phyloP scores from a whole-genome alignment of 1,140 invertebrate genomes.

The Solenopsis fugax region DNA sequence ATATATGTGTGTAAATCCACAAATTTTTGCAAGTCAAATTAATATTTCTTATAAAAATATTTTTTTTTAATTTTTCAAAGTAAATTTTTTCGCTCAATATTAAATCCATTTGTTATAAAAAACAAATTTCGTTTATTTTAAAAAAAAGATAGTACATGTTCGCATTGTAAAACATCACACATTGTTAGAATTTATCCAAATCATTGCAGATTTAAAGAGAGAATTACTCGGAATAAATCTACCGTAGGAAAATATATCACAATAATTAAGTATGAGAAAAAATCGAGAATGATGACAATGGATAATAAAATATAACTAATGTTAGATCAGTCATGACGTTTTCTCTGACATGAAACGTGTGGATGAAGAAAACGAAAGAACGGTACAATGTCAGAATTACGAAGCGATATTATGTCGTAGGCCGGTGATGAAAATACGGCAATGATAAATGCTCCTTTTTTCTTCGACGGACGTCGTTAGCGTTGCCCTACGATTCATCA shows the following conservation, averaged over 20 bases:
- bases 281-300: not conserved
- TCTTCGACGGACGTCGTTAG: constrained; percentile 35
- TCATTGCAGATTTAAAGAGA: not conserved
- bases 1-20: not conserved
- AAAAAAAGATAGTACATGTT: too few species aligned
- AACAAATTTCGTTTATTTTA: not conserved
- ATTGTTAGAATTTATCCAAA: not conserved
- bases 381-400: constrained; percentile 50
- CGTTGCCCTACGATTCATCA: constrained; percentile 69
- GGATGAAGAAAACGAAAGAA: constrained; percentile 19
- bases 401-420: constrained; percentile 30
- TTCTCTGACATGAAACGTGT: not conserved
- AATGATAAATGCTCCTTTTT: constrained; percentile 73
- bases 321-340: constrained; percentile 4
- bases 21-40: not conserved
- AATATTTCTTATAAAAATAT: not conserved
- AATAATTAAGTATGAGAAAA: not conserved
- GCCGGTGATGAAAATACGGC: constrained; percentile 65
- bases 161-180: too few species aligned
- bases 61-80: not conserved
- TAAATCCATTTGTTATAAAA: not conserved
- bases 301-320: constrained; percentile 14
- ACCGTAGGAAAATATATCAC: not conserved
- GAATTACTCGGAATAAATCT: not conserved
- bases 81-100: constrained; percentile 17